Conservation (phyloP, 2,888 invertebrate genomes). For the Dicyrtomina minuta region DNA sequence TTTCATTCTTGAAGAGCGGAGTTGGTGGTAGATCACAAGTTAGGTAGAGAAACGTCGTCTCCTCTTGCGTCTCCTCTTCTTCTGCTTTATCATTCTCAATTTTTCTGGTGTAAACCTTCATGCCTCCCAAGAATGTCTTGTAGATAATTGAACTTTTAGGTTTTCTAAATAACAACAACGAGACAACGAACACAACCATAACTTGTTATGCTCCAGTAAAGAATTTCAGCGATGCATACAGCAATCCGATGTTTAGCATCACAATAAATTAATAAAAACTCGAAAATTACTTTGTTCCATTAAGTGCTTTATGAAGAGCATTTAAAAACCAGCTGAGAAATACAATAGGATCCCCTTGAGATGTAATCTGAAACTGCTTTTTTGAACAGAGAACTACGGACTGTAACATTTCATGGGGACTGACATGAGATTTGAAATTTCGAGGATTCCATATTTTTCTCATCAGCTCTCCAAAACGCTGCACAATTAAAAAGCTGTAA, state of each 20-base stretch:
- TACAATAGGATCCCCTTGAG: slow-evolving; percentile 97
- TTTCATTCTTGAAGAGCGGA: slow-evolving; percentile 95
- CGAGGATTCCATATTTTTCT: slow-evolving; percentile 98
- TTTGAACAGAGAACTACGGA: slow-evolving; percentile 96
- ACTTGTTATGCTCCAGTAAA: too few species aligned
- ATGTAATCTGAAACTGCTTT: slow-evolving; percentile 96
- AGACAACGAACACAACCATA: background rate
- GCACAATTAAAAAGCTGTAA: slow-evolving; percentile 74
- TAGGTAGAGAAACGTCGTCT: slow-evolving; percentile 91
- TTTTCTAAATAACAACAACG: slow-evolving; percentile 57
- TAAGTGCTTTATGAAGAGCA: slow-evolving; percentile 88
- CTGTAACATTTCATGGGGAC: slow-evolving; percentile 99
- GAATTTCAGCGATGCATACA: background rate
- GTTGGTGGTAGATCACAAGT: slow-evolving; percentile 97
- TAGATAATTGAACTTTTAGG: slow-evolving; percentile 88
- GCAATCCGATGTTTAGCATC: background rate
- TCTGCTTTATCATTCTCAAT: slow-evolving; percentile 89
- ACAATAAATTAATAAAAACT: too few species aligned
- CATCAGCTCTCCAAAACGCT: slow-evolving; percentile 90
- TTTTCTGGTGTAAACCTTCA: slow-evolving; percentile 87
- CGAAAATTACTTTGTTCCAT: slow-evolving; percentile 71
- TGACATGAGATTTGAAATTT: slow-evolving; percentile 98
- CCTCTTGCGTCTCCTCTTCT: slow-evolving; percentile 81
- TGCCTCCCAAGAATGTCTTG: slow-evolving; percentile 88
- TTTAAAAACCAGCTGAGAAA: slow-evolving; percentile 98